Evolutionary conservation across 2,797 vertebrate genomes (phyloP).

Genomic region (Poliocrania exsul): DNA sequence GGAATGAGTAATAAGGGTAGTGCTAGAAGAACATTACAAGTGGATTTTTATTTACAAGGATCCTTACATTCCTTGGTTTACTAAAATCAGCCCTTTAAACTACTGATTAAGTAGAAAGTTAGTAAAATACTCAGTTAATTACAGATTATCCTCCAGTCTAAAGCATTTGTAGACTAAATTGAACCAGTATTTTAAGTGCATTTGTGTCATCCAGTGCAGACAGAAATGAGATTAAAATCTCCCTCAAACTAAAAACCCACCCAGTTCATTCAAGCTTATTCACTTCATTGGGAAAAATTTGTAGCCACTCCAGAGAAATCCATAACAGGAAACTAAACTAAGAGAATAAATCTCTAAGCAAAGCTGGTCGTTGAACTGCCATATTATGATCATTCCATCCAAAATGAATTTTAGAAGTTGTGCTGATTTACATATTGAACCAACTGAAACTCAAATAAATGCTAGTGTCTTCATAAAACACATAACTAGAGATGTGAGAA

Average conservation of each 20-base stretch:
- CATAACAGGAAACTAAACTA: background rate
- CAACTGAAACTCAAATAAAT: background rate
- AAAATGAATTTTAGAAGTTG: background rate
- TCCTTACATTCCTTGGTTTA: background rate
- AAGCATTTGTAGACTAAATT: background rate
- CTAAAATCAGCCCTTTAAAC: background rate
- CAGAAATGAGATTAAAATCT: slow-evolving; percentile 8
- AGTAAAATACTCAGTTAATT: background rate
- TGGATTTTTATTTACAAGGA: background rate
- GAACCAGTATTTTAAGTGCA: background rate
- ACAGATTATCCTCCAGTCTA: background rate
- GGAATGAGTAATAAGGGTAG: background rate
- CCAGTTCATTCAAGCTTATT: background rate
- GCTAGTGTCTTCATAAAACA: background rate
- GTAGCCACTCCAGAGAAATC: background rate
- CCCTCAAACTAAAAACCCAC: background rate
- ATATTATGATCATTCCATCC: background rate
- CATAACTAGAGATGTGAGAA: background rate
- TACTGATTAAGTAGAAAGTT: background rate
- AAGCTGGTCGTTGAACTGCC: background rate
- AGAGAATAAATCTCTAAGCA: background rate
- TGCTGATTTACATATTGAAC: background rate
- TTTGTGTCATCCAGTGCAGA: background rate
- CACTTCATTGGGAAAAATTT: background rate
- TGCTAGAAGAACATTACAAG: background rate